These are phyloP conservation scores for cat (Felis catus) DNA, from an alignment of 2,113 vertebrate species.

Conservation along the genomic window DNA sequence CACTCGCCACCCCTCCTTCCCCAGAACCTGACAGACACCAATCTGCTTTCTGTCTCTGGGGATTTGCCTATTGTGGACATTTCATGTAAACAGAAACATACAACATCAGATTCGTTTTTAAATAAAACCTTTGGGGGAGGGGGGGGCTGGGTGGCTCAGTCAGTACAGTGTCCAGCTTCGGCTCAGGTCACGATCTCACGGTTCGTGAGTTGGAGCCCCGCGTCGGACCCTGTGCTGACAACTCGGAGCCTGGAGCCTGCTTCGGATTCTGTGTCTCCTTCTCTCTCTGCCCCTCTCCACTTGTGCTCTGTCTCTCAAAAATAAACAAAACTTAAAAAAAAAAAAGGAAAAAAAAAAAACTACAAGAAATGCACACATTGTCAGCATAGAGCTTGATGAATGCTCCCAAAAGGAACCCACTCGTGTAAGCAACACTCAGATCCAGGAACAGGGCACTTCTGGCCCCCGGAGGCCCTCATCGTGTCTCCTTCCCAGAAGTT, in stretches of 20 bases:
- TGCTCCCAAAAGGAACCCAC: neutral
- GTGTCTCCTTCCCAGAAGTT: neutral
- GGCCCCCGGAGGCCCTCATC: neutral
- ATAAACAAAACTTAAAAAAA: neutral
- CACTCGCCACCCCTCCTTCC: neutral
- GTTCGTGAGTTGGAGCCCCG: too few species aligned
- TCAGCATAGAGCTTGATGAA: rapidly evolving
- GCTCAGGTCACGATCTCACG: too few species aligned
- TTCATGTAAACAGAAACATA: neutral
- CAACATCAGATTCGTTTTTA: neutral
- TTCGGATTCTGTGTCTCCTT: too few species aligned
- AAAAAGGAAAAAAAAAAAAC: neutral
- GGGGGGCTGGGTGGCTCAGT: too few species aligned
- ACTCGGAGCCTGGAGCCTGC: too few species aligned
- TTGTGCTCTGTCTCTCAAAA: too few species aligned
- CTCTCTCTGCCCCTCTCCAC: too few species aligned
- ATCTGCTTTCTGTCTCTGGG: neutral
- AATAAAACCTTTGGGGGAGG: neutral
- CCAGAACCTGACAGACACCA: neutral
- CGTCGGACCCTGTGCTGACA: too few species aligned
- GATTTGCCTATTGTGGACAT: neutral
- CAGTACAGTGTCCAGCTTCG: too few species aligned
- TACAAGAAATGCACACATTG: rapidly evolving
- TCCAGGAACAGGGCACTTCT: neutral
- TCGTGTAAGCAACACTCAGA: neutral